Percentiles rank a stretch among this genome's conserved stretches.
These are phyloP conservation scores for Heliconius ethilla DNA, from an alignment of 2,888 invertebrate genomes.

Conservation along the genomic window DNA sequence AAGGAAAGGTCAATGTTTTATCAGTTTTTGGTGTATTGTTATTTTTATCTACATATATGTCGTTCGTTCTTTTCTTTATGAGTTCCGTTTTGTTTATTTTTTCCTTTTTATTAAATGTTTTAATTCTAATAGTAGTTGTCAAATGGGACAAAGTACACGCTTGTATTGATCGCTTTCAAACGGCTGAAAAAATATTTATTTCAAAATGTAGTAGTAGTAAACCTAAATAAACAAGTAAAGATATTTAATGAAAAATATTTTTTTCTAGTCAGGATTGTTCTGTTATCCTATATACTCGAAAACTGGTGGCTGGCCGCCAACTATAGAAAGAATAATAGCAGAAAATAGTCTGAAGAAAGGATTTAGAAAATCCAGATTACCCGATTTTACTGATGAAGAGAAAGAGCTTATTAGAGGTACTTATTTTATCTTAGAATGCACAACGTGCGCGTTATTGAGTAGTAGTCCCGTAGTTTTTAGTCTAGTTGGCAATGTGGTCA, in stretches of 20 bases:
- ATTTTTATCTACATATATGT: too few relatives aligned
- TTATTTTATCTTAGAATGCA: background rate
- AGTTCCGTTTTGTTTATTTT: background rate
- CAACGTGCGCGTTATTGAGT: too few relatives aligned
- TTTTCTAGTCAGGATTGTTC: conserved; percentile 55
- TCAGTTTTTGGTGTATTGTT: too few relatives aligned
- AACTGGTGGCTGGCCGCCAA: conserved; percentile 62
- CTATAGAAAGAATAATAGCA: conserved; percentile 51
- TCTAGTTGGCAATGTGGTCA: too few relatives aligned
- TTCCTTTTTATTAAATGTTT: background rate
- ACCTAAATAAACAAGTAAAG: too few relatives aligned
- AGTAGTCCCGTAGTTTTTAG: too few relatives aligned
- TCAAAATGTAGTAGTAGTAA: too few relatives aligned
- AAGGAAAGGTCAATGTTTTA: too few relatives aligned
- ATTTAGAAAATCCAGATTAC: conserved; percentile 52
- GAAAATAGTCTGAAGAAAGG: conserved; percentile 54
- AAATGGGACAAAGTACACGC: background rate
- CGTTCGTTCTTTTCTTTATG: too few relatives aligned
- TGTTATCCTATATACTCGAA: conserved; percentile 58
- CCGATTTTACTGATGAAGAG: conserved; percentile 56
- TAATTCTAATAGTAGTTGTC: background rate
- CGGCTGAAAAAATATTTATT: too few relatives aligned
- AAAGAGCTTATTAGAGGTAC: conserved; percentile 53
- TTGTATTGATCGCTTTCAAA: too few relatives aligned
- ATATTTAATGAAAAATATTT: background rate